Evolutionary conservation across 2,113 vertebrate genomes (phyloP).

Genomic region (Aphyosemion australe): DNA sequence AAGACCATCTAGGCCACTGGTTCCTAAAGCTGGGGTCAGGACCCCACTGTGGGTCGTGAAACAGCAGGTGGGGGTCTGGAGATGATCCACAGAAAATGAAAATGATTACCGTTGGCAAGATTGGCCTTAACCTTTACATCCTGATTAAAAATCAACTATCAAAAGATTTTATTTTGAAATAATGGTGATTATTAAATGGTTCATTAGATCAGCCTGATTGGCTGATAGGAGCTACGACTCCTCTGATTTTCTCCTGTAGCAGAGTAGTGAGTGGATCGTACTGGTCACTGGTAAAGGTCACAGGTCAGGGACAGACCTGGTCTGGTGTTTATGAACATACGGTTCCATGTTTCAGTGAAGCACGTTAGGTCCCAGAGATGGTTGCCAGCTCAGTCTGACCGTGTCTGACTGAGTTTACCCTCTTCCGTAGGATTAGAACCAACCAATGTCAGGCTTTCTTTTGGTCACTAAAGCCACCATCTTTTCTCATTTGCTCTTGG

Average conservation of each 20-base stretch:
- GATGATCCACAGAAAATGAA: too few species aligned
- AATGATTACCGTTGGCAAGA: too few species aligned
- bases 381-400: constrained; percentile 52
- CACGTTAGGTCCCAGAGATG: constrained; percentile 43
- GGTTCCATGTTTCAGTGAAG: constrained; percentile 15
- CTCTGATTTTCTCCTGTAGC: constrained; percentile 50
- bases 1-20: too few species aligned
- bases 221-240: constrained; percentile 19
- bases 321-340: constrained; percentile 26
- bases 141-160: too few species aligned
- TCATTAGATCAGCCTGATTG: too few species aligned
- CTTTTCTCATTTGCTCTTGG: constrained; percentile 35
- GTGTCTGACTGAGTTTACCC: constrained; percentile 47
- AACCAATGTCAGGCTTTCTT: constrained; percentile 57
- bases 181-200: too few species aligned
- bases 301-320: constrained; percentile 47
- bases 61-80: too few species aligned
- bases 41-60: too few species aligned
- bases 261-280: constrained; percentile 59
- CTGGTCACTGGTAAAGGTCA: constrained; percentile 41
- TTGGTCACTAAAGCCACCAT: constrained; percentile 31
- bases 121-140: too few species aligned
- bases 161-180: too few species aligned
- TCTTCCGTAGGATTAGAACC: constrained; percentile 48
- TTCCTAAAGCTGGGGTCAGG: too few species aligned